Evolutionary conservation across 2,888 invertebrate species (phyloP), one percentile per base, ranked within the genome.

Genomic region (Scaeva pyrastri): DNA sequence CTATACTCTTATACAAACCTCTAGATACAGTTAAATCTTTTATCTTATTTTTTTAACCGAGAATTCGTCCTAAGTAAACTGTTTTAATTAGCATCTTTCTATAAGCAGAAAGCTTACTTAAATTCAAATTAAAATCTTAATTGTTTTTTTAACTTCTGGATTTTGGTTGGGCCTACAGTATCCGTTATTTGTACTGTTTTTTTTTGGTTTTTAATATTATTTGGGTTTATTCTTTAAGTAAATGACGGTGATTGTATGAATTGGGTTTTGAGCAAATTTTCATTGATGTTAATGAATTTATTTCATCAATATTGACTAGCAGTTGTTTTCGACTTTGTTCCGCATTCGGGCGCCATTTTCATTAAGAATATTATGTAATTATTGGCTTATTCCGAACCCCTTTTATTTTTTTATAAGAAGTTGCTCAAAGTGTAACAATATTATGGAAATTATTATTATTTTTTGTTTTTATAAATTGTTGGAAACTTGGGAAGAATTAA

Each of bases 71-170:
- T 56, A 52, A 52, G 52, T 52, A 16, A 31, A 16, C 31, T 16
- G 16, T 56, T 16, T 56, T 56, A 56, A 56, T 56, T 56, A 56
- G 31, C 56, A 31, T 31, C n/a, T 45, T 45, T 56, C n/a, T 26
- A 14, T n/a, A n/a, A 36, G 16, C 16, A 56, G 11, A 36, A 56
- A 56, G 16, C 16, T 55, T 55, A 31, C 56, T 31, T 31, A 56
- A 31, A 16, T 36, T 56, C 31, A 56, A 56, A 56, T 56, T 56
- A 36, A 56, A 56, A 31, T 56, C 10, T 56, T 56, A 56, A 56
- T 56, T 56, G 56, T 56, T 56, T 31, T 56, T 31, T 16, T 56
- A 55, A 56, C 56, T 31, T 56, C 56, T 31, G 16, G 31, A n/a
- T 2, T 6, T 31, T 2, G 16, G 11, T 23, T 12, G 1, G 21